These are phyloP conservation scores for Lasiommata megera DNA, from an alignment of 2,888 invertebrate genomes.

Conservation along the genomic window DNA sequence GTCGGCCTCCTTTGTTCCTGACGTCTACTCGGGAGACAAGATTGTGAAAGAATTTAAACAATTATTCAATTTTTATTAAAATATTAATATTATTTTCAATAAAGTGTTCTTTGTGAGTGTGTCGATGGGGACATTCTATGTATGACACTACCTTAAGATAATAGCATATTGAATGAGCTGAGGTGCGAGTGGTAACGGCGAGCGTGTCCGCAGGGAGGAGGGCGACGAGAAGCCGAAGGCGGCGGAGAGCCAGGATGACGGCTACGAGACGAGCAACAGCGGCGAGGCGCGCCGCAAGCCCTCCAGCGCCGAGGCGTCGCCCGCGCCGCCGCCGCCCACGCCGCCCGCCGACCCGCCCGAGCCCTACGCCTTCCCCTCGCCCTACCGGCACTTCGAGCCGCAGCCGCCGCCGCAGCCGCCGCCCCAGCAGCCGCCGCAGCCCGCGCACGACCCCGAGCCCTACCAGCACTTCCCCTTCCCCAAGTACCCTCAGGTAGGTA, in stretches of 20 bases:
- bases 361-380: constrained; percentile 38
- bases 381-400: constrained; percentile 51
- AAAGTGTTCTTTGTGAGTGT: no score
- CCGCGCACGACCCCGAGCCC: constrained; percentile 46
- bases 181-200: no score
- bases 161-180: no score
- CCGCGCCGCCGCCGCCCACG: constrained; percentile 45
- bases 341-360: constrained; percentile 56
- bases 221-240: constrained; percentile 77
- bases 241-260: constrained; percentile 92
- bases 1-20: no score
- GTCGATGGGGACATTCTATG: no score
- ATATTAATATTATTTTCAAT: no score
- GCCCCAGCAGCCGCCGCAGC: constrained; percentile 40
- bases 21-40: no score
- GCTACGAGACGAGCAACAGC: constrained; percentile 92
- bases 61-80: no score
- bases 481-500: constrained; percentile 51
- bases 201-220: constrained; percentile 75
- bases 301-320: constrained; percentile 45
- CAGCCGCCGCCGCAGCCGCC: constrained; percentile 36
- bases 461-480: constrained; percentile 72
- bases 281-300: constrained; percentile 77
- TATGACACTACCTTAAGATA: no score
- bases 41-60: no score